Percentiles rank a stretch among this genome's conserved stretches.
Conservation (phyloP, 92 coral and sea anemone species). For the Epizoanthus stellaris region DNA sequence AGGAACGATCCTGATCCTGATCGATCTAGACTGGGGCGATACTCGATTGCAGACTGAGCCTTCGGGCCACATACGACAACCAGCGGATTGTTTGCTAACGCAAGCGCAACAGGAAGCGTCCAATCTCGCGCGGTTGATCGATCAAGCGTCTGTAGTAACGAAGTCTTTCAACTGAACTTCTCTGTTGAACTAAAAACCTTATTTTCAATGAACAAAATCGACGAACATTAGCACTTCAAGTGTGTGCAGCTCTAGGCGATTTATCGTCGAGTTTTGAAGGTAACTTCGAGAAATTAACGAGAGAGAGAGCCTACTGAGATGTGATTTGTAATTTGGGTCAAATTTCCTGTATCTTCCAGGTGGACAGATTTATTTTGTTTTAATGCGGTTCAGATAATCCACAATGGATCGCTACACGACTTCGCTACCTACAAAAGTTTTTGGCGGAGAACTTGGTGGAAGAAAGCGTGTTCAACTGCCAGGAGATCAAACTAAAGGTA, state of each 20-base stretch:
- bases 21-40: background rate
- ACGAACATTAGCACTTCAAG: background rate
- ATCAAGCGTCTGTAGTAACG: conserved; percentile 93
- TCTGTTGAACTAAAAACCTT: background rate
- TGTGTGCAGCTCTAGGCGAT: background rate
- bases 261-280: background rate
- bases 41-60: background rate
- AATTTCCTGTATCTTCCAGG: background rate
- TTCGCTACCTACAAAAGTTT: conserved; percentile 67
- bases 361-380: conserved; percentile 21
- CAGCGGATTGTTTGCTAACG: conserved; percentile 61
- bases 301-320: no score
- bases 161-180: conserved; percentile 7
- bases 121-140: conserved; percentile 77
- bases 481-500: conserved; percentile 77
- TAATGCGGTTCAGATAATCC: conserved; percentile 9
- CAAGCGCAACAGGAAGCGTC: conserved; percentile 87
- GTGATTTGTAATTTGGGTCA: background rate
- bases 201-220: background rate
- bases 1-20: no score
- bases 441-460: conserved; percentile 68
- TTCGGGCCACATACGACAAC: background rate
- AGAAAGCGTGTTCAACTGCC: conserved; percentile 83
- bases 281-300: background rate
- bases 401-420: conserved; percentile 81